Base-by-base conservation (phyloP, 1,140 invertebrate species). In the Octopus sinensis region DNA sequence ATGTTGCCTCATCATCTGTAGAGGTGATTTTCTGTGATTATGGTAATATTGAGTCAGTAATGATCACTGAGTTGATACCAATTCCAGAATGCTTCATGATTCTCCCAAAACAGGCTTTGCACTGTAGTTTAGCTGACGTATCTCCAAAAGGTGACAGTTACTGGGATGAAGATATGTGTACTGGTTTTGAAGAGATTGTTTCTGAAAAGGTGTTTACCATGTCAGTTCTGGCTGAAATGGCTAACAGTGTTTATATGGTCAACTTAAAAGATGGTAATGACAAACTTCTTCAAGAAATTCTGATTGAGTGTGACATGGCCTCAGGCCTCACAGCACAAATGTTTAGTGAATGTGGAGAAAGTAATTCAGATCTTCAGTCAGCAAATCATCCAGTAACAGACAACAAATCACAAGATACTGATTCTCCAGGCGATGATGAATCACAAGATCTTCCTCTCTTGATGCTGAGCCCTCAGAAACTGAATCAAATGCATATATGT, bases 11-110 rank as follows among this genome's bases (percentile, higher is more conserved):
- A 7, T 6, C 68, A n/a, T 73, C 68, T 73, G 68, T 13, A 6
- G 85, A 86, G 76, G 89, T 92, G 78, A 85, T 87, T n/a, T 92
- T 91, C 84, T 89, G 93, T 54, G 93, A 93, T 86, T 93, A 92
- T 84, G 93, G 93, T 53, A 92, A 92, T 78, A 84, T 80, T 13
- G 91, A 92, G 30, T 6, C 7, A 23, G 13, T 73, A n/a, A 23
- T 23, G 6, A 6, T 73, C 30, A 6, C 68, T 6, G 68, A 73
- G 5, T 73, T 73, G 30, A 73, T n/a, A 73, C 68, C 68, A 73
- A 23, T 23, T 12, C 68, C 68, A n/a, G 5, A 13, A n/a, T 13
- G 30, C 17, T 23, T 73, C 6, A n/a, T 73, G 13, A 73, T 13
- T 12, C 68, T 73, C 6, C 68, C 68, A 73, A 73, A 13, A 73